Evolutionary conservation across 2,888 invertebrate genomes (phyloP), one percentile per base, ranked within the genome.

Genomic region (Ophion slaviceki): DNA sequence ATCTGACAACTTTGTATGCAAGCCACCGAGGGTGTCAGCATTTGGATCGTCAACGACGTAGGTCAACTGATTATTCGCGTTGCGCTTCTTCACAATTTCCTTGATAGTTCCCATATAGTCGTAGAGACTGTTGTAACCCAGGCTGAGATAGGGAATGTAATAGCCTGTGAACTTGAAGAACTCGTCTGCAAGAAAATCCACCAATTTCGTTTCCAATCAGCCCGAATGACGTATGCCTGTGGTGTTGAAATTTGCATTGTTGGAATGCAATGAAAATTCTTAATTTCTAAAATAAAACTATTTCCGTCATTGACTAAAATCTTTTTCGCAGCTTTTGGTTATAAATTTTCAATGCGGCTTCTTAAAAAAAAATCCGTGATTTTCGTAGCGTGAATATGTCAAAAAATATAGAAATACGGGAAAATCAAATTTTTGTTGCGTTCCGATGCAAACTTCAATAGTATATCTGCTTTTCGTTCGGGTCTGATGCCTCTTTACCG

Each of bases 121-220:
- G n/a, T 66, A 71, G 80, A 79, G 85, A 75, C 36, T 86, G 45
- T 62, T 64, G 61, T 85, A 90, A 20, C 89, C 89, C 32, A 88
- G 78, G 24, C 82, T 70, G 11, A 66, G 74, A 59, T 88, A 89
- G 2, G 89, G 89, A 70, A 90, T 89, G 20, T 75, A 74, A 78
- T 82, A 70, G 32, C 89, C 89, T 8, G 84, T 81, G 24, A 79
- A 72, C 40, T 74, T 82, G 78, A 61, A 79, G 75, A 66, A 87
- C 17, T 71, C 77, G 40, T 79, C 87, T 87, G 76, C 36, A 45
- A 86, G 20, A 57, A 53, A 53, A 53, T 17, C 3, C 2, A 53
- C 17, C 32, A 57, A 62, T 71, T 45, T 53, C 24, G 6, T 24
- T 32, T 53, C 10, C 20, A 28, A 36, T 20, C 53, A 53, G 17